Conservation (phyloP, 30 jellyfish, hydroid and myxozoan species). For the Hydractinia echinata region DNA sequence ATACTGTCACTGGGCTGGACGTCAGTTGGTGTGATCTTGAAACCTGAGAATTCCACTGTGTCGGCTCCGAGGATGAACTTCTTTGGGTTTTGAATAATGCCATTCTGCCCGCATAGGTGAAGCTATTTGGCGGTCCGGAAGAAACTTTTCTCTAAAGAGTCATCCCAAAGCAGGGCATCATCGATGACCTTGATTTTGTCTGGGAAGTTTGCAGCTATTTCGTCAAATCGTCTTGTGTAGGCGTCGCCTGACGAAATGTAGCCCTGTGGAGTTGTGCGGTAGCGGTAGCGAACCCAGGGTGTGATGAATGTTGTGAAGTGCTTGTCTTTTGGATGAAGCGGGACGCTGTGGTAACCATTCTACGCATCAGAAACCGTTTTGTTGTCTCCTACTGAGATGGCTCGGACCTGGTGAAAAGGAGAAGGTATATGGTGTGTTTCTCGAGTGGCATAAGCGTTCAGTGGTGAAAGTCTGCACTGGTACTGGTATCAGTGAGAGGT, state of each 20-base stretch:
- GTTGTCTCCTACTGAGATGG: too few relatives aligned
- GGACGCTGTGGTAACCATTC: too few relatives aligned
- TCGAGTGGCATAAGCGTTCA: too few relatives aligned
- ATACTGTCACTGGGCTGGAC: neutral
- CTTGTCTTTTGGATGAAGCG: too few relatives aligned
- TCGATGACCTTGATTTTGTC: neutral
- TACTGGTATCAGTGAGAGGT: constrained; percentile 4
- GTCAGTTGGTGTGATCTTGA: neutral
- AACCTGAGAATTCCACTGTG: constrained; percentile 7
- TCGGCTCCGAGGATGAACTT: neutral
- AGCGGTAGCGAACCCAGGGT: neutral
- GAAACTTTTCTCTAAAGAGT: neutral
- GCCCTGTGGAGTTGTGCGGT: neutral
- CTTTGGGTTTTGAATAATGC: constrained; percentile 14
- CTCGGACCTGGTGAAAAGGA: too few relatives aligned
- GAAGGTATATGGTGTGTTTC: too few relatives aligned
- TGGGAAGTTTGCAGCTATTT: neutral
- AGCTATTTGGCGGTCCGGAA: neutral
- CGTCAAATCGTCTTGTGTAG: constrained; percentile 12
- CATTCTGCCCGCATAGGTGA: neutral
- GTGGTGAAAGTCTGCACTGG: neutral
- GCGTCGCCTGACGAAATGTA: neutral
- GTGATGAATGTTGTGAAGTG: neutral
- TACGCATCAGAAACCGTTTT: too few relatives aligned
- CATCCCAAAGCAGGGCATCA: neutral